These are phyloP conservation scores for Phthorimaea operculella DNA, from an alignment of 1,140 invertebrate genomes.

Conservation along the genomic window DNA sequence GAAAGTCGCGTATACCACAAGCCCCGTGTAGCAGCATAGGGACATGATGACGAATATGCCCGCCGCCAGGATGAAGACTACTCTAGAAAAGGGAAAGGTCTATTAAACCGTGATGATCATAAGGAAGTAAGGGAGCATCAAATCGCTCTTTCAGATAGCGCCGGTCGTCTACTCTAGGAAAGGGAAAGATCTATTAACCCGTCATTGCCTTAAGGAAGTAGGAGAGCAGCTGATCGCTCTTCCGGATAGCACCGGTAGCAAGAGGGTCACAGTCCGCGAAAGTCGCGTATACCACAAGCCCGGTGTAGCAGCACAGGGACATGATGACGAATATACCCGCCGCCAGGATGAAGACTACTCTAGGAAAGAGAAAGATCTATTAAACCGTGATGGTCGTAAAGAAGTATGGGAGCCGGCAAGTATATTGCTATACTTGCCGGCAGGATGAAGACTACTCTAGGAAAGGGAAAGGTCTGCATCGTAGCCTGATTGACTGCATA, in stretches of 20 bases:
- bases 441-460: slow-evolving; percentile 62
- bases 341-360: slow-evolving; percentile 63
- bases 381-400: too few relatives aligned
- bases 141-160: too few relatives aligned
- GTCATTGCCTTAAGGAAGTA: too few relatives aligned
- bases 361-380: slow-evolving; percentile 15
- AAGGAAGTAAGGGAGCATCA: too few relatives aligned
- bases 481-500: too few relatives aligned
- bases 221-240: slow-evolving; percentile 74
- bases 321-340: slow-evolving; percentile 71
- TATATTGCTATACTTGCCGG: slow-evolving; percentile 69
- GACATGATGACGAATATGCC: slow-evolving; percentile 72
- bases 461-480: slow-evolving; percentile 1
- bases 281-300: slow-evolving; percentile 82
- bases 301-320: slow-evolving; percentile 76
- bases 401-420: too few relatives aligned
- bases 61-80: slow-evolving; percentile 59
- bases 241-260: slow-evolving; percentile 70
- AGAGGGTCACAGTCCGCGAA: slow-evolving; percentile 84
- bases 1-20: slow-evolving; percentile 84
- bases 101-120: too few relatives aligned
- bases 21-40: slow-evolving; percentile 77
- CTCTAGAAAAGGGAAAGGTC: too few relatives aligned
- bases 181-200: too few relatives aligned
- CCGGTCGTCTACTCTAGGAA: too few relatives aligned